Base-by-base conservation (phyloP, 2,113 vertebrate genomes). In the Nesoenas mayeri region DNA sequence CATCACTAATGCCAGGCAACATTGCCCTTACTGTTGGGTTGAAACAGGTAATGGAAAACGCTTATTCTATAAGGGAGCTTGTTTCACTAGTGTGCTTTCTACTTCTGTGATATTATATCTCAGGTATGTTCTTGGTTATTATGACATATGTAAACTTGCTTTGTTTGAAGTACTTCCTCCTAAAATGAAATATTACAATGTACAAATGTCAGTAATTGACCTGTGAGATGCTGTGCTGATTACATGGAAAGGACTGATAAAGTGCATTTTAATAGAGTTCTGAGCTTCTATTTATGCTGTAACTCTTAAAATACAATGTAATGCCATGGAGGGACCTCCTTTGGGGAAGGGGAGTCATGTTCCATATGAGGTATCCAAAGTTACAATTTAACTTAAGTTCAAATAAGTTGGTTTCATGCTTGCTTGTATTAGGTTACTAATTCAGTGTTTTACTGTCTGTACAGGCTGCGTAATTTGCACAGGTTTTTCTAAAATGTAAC, bases 21-120 rank as follows among this genome's bases (percentile, higher is more conserved):
- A 99, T 99, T 93, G 99, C 98, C 12, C 97, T 99, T 56, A 98
- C 99, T 47, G 99, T 99, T 26, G 99, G 99, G 42, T 98, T 99
- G 88, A 99, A 99, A 97, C 98, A 99, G 97, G 99, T 99, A 97
- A 95, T 90, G 94, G 67, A 96, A 85, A 86, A 87, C n/a, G 51
- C 12, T 60, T n/a, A 12, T 81, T 93, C 26, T 54, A 10, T 40
- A 70, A 67, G 36, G 40, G 58, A 80, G 26, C 28, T 74, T 82
- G n/a, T 86, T 94, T 72, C 15, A 44, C 3, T 24, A 28, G 14
- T 38, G 10, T 73, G 28, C 51, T 92, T 92, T 73, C 31, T 60
- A 3, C 18, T 75, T 82, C 36, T 65, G 0, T 28, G 22, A 15
- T 79, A 9, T 3, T 44, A 3, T 93, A 54, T 88, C 70, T 95